Base-by-base conservation (phyloP, 2,888 invertebrate genomes). In the Sympetrum striolatum region DNA sequence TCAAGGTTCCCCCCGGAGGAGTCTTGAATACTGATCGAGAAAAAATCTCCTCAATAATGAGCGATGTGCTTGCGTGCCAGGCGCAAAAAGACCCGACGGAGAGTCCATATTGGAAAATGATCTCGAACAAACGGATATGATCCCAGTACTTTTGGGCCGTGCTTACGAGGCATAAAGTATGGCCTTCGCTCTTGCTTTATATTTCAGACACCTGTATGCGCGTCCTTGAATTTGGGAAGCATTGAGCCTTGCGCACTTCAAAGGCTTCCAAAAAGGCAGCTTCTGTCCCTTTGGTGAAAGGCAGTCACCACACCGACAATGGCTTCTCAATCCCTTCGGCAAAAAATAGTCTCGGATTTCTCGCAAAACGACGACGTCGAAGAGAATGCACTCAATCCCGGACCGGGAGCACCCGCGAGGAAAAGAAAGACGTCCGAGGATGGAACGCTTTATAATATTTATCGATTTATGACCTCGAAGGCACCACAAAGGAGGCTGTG, bases 191-290 rank as follows among this genome's bases (percentile, higher is more conserved):
- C 12, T n/a, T 86, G 86, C 60, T 60, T n/a, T 60, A 86, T 58
- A 39, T 60, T 60, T 39, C 86, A 37, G 64, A 86, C 86, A 86
- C 86, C 86, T 86, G 86, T 58, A 22, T 22, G 37, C 58, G 15
- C 86, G 86, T 86, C 86, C 86, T 86, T 86, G 86, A 86, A 60
- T 48, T 48, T 39, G 44, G 81, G 81, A 22, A 60, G 60, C 60
- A 60, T 86, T 58, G 82, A 82, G 82, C 58, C 82, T 15, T n/a
- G 86, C 82, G 53, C 86, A 86, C 86, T 37, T 86, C 60, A 64
- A 86, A 82, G 82, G 82, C 58, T 60, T 82, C 82, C 58, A 31
- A 73, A 25, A 73, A 73, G 73, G 25, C 73, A 14, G 73, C 31
- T 73, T 73, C 73, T 73, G 73, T n/a, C n/a, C n/a, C 64, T 64